Evolutionary conservation across 2,888 invertebrate species (phyloP).

Genomic region (Polymixis lichenea): DNA sequence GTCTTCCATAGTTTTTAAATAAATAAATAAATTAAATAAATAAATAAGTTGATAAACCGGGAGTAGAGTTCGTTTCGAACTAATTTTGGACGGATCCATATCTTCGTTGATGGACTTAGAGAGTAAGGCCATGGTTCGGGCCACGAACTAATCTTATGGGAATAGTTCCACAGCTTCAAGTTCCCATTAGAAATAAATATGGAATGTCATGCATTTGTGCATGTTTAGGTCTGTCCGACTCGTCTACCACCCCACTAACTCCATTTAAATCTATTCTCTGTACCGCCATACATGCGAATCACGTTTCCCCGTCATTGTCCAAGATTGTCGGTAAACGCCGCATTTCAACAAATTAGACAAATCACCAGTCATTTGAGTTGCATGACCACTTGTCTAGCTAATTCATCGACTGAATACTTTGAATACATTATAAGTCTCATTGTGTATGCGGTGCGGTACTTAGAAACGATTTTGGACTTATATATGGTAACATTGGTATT

Average conservation of each 20-base stretch:
- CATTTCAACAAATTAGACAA: constrained; percentile 60
- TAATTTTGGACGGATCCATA: no score
- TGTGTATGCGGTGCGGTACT: constrained; percentile 16
- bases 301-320: constrained; percentile 26
- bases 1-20: no score
- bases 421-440: constrained; percentile 23
- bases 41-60: no score
- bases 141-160: no score
- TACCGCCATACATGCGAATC: constrained; percentile 16
- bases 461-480: constrained; percentile 5
- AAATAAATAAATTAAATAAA: no score
- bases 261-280: constrained; percentile 8
- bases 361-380: constrained; percentile 52
- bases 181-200: not conserved
- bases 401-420: constrained; percentile 43
- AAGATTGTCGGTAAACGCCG: constrained; percentile 49
- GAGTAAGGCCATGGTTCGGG: no score
- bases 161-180: not conserved
- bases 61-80: no score
- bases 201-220: not conserved
- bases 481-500: not conserved
- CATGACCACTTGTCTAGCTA: constrained; percentile 30
- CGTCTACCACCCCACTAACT: constrained; percentile 11
- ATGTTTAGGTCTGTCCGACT: not conserved
- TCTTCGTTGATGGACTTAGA: no score